These are phyloP conservation scores for Oreortyx pictus DNA, from an alignment of 2,797 vertebrate species.

Conservation along the genomic window DNA sequence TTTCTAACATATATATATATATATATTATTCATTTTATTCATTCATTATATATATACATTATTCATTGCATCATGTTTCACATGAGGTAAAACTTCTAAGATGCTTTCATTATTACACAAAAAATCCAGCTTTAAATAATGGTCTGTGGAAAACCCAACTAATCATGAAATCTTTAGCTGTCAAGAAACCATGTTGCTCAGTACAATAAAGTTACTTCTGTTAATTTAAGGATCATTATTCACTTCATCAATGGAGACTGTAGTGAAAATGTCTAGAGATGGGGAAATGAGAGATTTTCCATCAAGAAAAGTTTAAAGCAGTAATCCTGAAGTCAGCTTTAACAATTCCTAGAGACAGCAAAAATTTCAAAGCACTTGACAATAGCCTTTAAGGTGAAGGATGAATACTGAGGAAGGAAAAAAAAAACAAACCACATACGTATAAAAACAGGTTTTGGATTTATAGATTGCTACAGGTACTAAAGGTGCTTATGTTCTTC, in stretches of 20 bases:
- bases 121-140: neutral
- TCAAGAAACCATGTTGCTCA: neutral
- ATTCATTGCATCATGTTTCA: neutral
- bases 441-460: neutral
- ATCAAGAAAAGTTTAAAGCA: neutral
- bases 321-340: slow-evolving; percentile 23
- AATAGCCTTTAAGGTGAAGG: slow-evolving; percentile 44
- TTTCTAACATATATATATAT: too few relatives aligned
- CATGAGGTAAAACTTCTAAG: neutral
- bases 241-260: neutral
- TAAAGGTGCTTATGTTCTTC: neutral
- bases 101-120: neutral
- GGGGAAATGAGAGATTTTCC: slow-evolving; percentile 17
- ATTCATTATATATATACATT: neutral
- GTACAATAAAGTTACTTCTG: neutral
- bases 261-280: neutral
- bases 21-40: neutral
- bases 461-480: slow-evolving; percentile 6
- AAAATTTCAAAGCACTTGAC: slow-evolving; percentile 47
- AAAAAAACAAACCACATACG: neutral
- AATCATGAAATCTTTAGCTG: neutral
- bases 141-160: neutral
- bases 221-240: slow-evolving; percentile 18
- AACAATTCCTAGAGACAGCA: neutral
- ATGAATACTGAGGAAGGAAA: neutral